These are phyloP conservation scores for Onthophagus taurus DNA, from an alignment of 1,140 invertebrate species.

Conservation along the genomic window DNA sequence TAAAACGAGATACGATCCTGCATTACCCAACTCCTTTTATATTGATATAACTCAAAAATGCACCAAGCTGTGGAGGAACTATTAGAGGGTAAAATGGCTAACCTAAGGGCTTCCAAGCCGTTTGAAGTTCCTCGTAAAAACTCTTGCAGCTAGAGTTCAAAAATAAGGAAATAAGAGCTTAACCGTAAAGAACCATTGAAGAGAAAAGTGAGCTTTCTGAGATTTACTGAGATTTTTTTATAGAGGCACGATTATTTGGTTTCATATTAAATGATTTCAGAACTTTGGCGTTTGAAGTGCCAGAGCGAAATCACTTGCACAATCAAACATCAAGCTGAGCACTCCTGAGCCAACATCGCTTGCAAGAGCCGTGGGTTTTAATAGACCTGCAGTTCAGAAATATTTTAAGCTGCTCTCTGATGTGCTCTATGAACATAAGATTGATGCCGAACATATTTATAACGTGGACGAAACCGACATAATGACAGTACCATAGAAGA, in stretches of 20 bases:
- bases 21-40: conserved; percentile 6
- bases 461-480: conserved; percentile 7
- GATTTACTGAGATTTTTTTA: conserved; percentile 14
- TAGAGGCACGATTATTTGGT: conserved; percentile 21
- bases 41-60: conserved; percentile 15
- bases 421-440: not conserved
- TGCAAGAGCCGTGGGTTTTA: conserved; percentile 10
- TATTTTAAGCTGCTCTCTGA: conserved; percentile 3
- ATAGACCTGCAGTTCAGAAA: conserved; percentile 9
- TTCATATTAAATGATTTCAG: conserved; percentile 21
- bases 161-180: conserved; percentile 4
- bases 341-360: conserved; percentile 23
- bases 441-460: conserved; percentile 5
- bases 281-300: conserved; percentile 23
- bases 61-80: conserved; percentile 20
- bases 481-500: conserved; percentile 7
- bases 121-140: conserved; percentile 20
- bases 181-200: conserved; percentile 6
- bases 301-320: conserved; percentile 22
- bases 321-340: conserved; percentile 23
- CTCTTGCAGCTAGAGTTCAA: conserved; percentile 17
- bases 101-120: conserved; percentile 16
- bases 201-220: conserved; percentile 11
- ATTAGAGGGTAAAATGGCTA: conserved; percentile 18
- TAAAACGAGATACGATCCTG: conserved; percentile 1